These are phyloP conservation scores for Alviniconcha strummeri DNA, from an alignment of 2,888 invertebrate species.

Conservation along the genomic window DNA sequence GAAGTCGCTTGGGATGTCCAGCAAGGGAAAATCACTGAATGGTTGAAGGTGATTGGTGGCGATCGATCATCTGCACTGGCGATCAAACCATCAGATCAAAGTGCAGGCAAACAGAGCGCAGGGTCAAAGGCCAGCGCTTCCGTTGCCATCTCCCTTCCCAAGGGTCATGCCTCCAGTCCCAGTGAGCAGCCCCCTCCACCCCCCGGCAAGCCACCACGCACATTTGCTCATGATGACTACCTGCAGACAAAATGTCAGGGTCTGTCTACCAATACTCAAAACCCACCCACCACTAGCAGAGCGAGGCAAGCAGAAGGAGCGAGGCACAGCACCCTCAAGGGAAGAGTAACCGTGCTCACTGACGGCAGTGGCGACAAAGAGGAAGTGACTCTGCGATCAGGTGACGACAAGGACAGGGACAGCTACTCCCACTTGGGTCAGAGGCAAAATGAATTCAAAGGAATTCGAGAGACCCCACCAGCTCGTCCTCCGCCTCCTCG, in stretches of 20 bases:
- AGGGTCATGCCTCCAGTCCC: constrained; percentile 12
- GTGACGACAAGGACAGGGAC: neutral
- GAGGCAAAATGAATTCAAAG: constrained; percentile 16
- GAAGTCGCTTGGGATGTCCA: constrained; percentile 27
- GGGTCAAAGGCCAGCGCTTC: neutral
- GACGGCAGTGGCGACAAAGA: neutral
- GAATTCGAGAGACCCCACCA: constrained; percentile 38
- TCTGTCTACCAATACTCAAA: constrained; percentile 8
- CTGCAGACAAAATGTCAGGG: constrained; percentile 50
- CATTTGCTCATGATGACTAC: constrained; percentile 64
- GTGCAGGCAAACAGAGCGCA: neutral
- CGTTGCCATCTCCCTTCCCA: neutral
- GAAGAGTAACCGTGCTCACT: neutral
- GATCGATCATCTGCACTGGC: neutral
- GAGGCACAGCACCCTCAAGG: neutral
- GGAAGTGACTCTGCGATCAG: neutral
- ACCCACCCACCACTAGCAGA: neutral
- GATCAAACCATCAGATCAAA: neutral
- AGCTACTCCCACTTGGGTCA: neutral
- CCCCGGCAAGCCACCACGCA: constrained; percentile 60
- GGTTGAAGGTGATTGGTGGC: constrained; percentile 11
- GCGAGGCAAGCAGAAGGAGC: neutral
- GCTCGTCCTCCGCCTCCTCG: constrained; percentile 43
- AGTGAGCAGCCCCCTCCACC: constrained; percentile 34
- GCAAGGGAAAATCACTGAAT: constrained; percentile 10